These are phyloP conservation scores for Lasius platythorax DNA, from an alignment of 2,888 invertebrate genomes.

Conservation along the genomic window DNA sequence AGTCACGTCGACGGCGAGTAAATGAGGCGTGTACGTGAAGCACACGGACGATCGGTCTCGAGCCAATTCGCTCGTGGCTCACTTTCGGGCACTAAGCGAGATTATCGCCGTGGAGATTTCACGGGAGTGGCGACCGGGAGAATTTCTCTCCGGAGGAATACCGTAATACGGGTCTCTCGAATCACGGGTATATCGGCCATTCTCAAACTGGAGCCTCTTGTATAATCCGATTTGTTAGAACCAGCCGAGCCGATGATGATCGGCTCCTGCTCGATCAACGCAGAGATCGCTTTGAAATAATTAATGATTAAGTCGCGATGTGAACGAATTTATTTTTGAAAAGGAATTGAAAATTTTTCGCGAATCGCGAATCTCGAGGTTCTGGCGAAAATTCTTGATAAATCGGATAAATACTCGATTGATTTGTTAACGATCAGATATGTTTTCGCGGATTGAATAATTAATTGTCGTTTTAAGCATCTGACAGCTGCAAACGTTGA, in stretches of 20 bases:
- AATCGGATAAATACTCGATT: neutral
- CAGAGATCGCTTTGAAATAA: conserved; percentile 29
- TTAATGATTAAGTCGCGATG: conserved; percentile 19
- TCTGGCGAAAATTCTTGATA: neutral
- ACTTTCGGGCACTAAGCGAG: conserved; percentile 5
- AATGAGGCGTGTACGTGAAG: conserved; percentile 26
- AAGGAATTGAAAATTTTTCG: neutral
- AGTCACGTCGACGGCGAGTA: conserved; percentile 44
- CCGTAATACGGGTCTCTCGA: neutral
- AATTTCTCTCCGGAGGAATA: neutral
- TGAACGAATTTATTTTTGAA: neutral
- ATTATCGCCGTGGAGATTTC: conserved; percentile 21
- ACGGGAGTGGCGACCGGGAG: neutral
- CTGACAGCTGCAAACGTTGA: conserved; percentile 31
- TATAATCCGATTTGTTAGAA: conserved; percentile 34
- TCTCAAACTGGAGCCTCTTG: neutral
- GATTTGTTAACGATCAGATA: conserved; percentile 16
- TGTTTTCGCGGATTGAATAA: conserved; percentile 2
- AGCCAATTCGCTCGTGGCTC: conserved; percentile 32
- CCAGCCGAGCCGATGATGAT: neutral
- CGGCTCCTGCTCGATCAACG: neutral
- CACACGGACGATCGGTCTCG: neutral
- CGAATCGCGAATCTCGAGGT: neutral
- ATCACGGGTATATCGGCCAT: neutral
- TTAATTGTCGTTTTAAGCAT: conserved; percentile 13